Base-by-base conservation (phyloP, 1,140 invertebrate genomes). In the Brachystomella parvula region DNA sequence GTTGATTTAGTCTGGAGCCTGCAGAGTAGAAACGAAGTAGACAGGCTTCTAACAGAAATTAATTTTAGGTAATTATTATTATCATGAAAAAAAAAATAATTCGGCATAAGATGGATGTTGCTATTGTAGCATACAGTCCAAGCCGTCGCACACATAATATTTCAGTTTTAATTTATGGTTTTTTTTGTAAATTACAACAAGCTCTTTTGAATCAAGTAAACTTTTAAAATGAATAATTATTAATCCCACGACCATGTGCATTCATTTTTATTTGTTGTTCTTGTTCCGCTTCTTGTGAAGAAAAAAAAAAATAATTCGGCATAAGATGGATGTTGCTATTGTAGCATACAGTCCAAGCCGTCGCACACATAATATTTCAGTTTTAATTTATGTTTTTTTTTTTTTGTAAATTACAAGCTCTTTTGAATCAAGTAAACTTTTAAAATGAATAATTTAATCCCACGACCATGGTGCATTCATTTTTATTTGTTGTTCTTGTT, bases 1-100 rank as follows among this genome's bases (percentile, higher is more conserved):
- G 92, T 76, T 86, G 74, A 75, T 3, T n/a, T 21, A 29, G 15
- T 31, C 24, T 60, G 17, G 30, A 19, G 6, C 24, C 1, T 9
- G 30, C 32, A 63, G n/a, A 17, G 39, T 12, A 26, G 29, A 56
- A 15, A 21, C 6, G 12, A 9, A 56, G 19, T 15, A 21, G 9
- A 12, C n/a, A 12, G 21, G 53, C 21, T 56, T 6, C 12, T 56
- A 15, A 56, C 26, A 9, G 53, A 56, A 28, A 15, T 56, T 12
- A 9, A 21, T 56, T 56, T 56, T 24, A 44, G 9, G n/a, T 44
- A n/a, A 12, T 12, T 12, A 24, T 9, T 9, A 21, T 9, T 12
- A 15, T 56, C 12, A 56, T n/a, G 26, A 56, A 15, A 15, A 28
- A 9, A 56, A n/a, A 44, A 44, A n/a, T 12, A 44, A 44, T 44